phyloP scores from a whole-genome alignment of 2,113 vertebrate species.

The Myotis yumanensis region DNA sequence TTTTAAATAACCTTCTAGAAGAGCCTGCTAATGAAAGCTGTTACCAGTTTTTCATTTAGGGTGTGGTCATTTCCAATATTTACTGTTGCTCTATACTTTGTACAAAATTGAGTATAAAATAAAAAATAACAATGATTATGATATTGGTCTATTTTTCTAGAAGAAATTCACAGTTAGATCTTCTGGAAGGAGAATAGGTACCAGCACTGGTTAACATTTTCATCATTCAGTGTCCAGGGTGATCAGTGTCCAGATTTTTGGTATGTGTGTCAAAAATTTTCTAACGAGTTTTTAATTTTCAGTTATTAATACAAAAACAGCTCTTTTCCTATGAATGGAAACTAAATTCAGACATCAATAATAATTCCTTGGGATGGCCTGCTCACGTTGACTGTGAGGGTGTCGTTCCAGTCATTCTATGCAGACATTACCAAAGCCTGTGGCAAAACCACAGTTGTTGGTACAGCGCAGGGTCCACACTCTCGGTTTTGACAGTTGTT shows the following conservation, averaged over 20 bases:
- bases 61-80: neutral
- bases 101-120: neutral
- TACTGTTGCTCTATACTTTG: neutral
- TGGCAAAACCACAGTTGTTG: neutral
- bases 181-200: neutral
- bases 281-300: neutral
- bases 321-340: neutral
- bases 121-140: neutral
- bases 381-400: neutral
- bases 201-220: neutral
- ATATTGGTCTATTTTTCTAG: neutral
- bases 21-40: neutral
- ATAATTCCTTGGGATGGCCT: neutral
- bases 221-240: neutral
- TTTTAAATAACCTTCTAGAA: neutral
- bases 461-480: rapidly evolving
- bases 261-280: neutral
- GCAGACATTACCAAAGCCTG: neutral
- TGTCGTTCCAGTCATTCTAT: neutral
- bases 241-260: neutral
- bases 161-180: neutral
- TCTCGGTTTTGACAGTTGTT: neutral
- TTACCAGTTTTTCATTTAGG: neutral
- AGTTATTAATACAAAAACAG: neutral
- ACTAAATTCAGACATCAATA: neutral